Evolutionary conservation across 2,113 vertebrate genomes (phyloP), one percentile per base, ranked within the genome.

Genomic region (Platichthys stellatus): DNA sequence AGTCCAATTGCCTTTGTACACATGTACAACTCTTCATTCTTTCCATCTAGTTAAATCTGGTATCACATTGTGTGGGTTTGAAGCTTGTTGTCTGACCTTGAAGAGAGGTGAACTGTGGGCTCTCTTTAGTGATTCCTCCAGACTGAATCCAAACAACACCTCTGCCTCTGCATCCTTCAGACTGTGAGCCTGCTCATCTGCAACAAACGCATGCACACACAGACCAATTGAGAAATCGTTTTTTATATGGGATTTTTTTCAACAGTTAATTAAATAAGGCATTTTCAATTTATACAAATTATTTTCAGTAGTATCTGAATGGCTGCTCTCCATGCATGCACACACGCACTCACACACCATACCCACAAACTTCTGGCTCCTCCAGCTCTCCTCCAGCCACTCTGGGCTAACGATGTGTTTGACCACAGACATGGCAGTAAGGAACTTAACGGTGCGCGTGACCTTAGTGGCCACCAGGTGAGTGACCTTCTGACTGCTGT

Each of bases 351-450:
- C 17, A 61, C 28, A 61, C 2, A 61, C 11, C 86, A 7, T 70
- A 83, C 86, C 88, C 56, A 97, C 84, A 87, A 99, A 98, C 71
- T 95, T 95, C 92, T 99, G 97, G 77, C 93, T 92, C 85, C 95
- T 98, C 93, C 97, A 98, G 88, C 98, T 96, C 61, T 99, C 97
- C 73, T 99, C 98, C 73, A 99, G 91, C 98, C 98, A 99, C 45
- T 98, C 97, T 0, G 97, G 96, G 4, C 95, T 97, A 67, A 99
- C 94, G 0, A 99, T 96, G 92, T 99, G 96, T 90, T 96, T 96
- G 51, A 96, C 97, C 45, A 97, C 92, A 2, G 98, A 98, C 87
- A 99, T 94, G n/a, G 97, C 96, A 0, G 96, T 97, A 74, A 99
- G 95, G 91, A 99, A 99, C 85, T 99, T 99, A 63, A 99, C 96